phyloP scores from a whole-genome alignment of 2,888 invertebrate genomes.

The Ophion ventricosus region DNA sequence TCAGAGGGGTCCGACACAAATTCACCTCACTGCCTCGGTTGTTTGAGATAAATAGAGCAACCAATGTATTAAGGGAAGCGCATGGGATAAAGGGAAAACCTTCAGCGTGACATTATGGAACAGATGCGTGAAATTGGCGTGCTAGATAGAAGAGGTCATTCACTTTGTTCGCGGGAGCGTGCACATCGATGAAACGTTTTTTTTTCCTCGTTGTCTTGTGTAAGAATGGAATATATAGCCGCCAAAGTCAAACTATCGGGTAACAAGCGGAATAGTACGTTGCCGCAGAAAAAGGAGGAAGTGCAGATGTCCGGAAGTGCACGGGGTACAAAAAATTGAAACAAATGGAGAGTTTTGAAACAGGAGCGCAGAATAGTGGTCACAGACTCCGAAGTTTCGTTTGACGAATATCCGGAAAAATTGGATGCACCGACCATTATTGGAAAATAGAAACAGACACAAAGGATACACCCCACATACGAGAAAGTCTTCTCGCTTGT shows the following conservation, averaged over 20 bases:
- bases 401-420: conserved; percentile 53
- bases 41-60: not conserved
- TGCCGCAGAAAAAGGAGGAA: not conserved
- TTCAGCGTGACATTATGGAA: not conserved
- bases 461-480: conserved; percentile 33
- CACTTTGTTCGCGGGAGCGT: conserved; percentile 42
- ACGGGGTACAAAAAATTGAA: conserved; percentile 5
- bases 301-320: not conserved
- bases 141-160: conserved; percentile 5
- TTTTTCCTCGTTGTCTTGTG: not conserved
- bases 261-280: conserved; percentile 9
- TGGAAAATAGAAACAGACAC: conserved; percentile 51
- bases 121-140: not conserved
- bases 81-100: not conserved
- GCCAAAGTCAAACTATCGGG: not conserved
- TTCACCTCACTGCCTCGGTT: not conserved
- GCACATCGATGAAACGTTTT: conserved; percentile 11
- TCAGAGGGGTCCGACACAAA: not conserved
- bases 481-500: conserved; percentile 7
- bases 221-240: not conserved
- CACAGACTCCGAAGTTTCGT: conserved; percentile 24
- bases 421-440: conserved; percentile 54
- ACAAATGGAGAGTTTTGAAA: conserved; percentile 12
- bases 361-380: conserved; percentile 7
- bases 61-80: not conserved